Conservation (phyloP, 2,113 vertebrate genomes). For the Carlito syrichta region DNA sequence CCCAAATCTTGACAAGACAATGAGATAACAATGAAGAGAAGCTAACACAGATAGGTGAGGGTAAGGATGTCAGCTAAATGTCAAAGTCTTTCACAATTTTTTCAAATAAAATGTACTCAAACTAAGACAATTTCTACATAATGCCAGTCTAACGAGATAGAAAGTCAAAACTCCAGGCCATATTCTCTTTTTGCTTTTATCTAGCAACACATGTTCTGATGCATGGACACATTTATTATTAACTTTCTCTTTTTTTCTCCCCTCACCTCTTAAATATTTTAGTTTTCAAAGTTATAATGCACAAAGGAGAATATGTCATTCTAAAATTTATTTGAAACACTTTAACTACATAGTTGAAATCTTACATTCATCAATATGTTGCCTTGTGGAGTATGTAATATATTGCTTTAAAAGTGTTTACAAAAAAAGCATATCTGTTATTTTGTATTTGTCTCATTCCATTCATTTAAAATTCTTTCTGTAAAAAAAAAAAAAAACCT, state of each 20-base stretch:
- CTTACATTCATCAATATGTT: not conserved
- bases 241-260: not conserved
- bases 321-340: not conserved
- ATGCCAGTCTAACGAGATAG: not conserved
- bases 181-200: not conserved
- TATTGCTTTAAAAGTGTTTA: not conserved
- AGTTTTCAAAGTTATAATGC: not conserved
- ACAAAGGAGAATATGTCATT: not conserved
- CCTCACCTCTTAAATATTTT: not conserved
- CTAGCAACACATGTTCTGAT: not conserved
- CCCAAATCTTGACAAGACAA: not conserved
- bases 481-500: not conserved
- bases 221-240: not conserved
- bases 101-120: not conserved
- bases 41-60: not conserved
- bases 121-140: not conserved
- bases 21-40: not conserved
- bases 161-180: not conserved
- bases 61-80: not conserved
- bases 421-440: not conserved
- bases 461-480: not conserved
- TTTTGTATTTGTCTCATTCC: not conserved
- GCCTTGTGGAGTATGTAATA: not conserved
- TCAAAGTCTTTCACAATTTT: not conserved
- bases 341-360: not conserved